phyloP scores from a whole-genome alignment of 2,797 vertebrate genomes.

The Euthynnus affinis region DNA sequence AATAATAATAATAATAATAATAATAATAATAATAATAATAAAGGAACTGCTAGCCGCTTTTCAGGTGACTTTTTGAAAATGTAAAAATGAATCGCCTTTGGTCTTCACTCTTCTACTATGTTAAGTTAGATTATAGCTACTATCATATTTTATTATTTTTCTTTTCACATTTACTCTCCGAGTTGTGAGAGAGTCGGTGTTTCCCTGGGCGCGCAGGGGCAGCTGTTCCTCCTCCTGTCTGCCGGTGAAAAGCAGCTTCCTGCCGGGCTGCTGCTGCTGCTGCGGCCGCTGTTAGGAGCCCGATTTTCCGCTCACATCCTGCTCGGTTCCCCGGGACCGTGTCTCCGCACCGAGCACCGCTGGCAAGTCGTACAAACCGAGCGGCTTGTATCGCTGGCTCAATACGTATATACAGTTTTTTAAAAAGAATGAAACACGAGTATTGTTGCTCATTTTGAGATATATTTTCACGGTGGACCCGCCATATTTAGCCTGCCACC shows the following conservation, averaged over 20 bases:
- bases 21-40: not conserved
- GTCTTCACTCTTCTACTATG: not conserved
- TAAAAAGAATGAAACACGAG: not conserved
- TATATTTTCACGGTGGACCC: constrained; percentile 24
- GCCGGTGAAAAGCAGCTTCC: constrained; percentile 83
- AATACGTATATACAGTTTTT: not conserved
- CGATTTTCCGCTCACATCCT: constrained; percentile 1
- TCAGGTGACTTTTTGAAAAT: not conserved
- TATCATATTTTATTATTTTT: not conserved
- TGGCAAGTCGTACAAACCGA: not conserved
- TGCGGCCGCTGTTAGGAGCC: constrained; percentile 50
- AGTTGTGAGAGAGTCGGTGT: constrained; percentile 22
- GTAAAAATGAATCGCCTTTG: not conserved
- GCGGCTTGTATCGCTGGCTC: fast-evolving
- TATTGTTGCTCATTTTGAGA: not conserved
- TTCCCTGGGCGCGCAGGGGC: constrained; percentile 32
- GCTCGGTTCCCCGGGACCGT: constrained; percentile 20
- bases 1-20: not conserved
- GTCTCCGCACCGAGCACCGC: not conserved
- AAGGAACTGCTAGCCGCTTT: not conserved
- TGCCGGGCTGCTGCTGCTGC: constrained; percentile 53
- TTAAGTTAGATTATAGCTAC: not conserved
- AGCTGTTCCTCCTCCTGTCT: constrained; percentile 68
- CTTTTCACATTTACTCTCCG: not conserved
- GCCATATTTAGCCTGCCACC: constrained; percentile 49